Base-by-base conservation (phyloP, 2,888 invertebrate species). In the Griposia aprilina region DNA sequence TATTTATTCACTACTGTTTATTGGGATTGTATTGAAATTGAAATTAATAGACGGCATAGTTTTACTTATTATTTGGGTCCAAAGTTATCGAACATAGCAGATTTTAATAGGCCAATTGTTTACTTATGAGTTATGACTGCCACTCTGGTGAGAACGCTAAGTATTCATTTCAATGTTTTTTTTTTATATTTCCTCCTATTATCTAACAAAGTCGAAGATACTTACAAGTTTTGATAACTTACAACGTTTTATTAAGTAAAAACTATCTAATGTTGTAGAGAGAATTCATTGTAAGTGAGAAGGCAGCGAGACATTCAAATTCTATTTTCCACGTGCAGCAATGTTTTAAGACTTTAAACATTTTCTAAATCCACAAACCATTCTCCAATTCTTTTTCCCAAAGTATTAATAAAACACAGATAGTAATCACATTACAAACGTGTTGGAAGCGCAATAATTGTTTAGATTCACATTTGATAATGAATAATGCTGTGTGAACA, bases 401-500 rank as follows among this genome's bases (percentile, higher is more conserved):
- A 77, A 80, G 73, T 68, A 75, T 84, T 81, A 86, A 88, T 87
- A 85, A 81, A 87, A 87, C 81, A 86, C 20, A 72, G 80, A 85
- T 83, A 76, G 36, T 74, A 76, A 85, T 88, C 80, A 74, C 76
- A 71, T 67, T 83, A 73, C 83, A 80, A 87, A 89, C 83, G 83
- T 79, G 82, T 80, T 83, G 71, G 87, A 80, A 87, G 81, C 84
- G 87, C 84, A 86, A 90, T 90, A 90, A 92, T 90, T 90, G 89
- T 90, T 90, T 88, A 93, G 91, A 90, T 92, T 85, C 88, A 87
- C 87, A 87, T 87, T 88, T 86, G 91, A 92, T 92, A 93, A 92
- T 91, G 90, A 90, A 90, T 83, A 84, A 89, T 90, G 85, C 89
- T 93, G 93, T 95, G 95, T 93, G 94, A 95, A 94, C 93, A 89